These are phyloP conservation scores for Huso huso DNA, from an alignment of 2,797 vertebrate species.

Conservation along the genomic window DNA sequence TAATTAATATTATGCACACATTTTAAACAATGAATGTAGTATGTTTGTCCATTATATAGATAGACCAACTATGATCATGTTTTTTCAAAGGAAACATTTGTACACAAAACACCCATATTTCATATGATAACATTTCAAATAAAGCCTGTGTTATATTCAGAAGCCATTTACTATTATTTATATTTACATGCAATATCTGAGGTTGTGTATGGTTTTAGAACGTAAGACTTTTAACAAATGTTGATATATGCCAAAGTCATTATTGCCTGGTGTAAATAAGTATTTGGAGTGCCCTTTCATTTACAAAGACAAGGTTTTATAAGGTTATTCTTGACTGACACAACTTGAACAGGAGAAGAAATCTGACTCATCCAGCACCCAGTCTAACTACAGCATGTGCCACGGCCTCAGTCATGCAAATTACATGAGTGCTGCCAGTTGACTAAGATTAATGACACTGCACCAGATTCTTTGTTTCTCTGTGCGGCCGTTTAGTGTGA, in stretches of 20 bases:
- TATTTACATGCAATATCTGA: too few relatives aligned
- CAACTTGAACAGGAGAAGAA: constrained; percentile 56
- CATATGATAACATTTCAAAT: too few relatives aligned
- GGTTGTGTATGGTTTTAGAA: background rate
- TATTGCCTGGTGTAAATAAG: constrained; percentile 43
- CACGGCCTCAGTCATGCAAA: constrained; percentile 96
- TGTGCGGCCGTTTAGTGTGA: constrained; percentile 92
- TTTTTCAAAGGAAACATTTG: too few relatives aligned
- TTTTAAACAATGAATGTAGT: too few relatives aligned
- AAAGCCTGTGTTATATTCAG: too few relatives aligned
- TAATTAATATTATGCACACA: too few relatives aligned
- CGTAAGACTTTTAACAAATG: constrained; percentile 2
- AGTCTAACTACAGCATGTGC: constrained; percentile 82
- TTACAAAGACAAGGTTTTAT: constrained; percentile 49
- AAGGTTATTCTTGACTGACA: constrained; percentile 63
- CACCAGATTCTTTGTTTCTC: constrained; percentile 95
- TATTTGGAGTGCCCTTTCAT: constrained; percentile 30
- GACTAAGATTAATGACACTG: constrained; percentile 99
- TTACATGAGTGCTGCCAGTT: constrained; percentile 91
- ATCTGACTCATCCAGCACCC: constrained; percentile 75
- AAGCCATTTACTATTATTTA: too few relatives aligned
- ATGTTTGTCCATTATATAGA: too few relatives aligned
- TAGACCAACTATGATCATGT: too few relatives aligned
- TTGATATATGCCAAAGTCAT: constrained; percentile 37
- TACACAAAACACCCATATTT: too few relatives aligned